Evolutionary conservation across 2,797 vertebrate species (phyloP).

Genomic region (Rhabdophis nuchalis): DNA sequence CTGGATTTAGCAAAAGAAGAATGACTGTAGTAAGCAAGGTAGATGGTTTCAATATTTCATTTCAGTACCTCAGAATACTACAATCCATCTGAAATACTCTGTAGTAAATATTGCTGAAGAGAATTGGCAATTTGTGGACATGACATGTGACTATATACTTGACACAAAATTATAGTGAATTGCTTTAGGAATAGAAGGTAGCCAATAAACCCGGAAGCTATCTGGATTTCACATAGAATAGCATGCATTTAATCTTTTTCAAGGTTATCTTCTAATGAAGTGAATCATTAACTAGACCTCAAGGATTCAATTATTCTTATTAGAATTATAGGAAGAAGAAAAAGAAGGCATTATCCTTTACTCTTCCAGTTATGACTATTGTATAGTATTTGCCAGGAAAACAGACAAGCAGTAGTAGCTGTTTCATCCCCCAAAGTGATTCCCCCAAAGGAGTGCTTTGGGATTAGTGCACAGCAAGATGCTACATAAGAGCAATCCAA

Average conservation of each 20-base stretch:
- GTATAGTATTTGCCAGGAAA: neutral
- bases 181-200: neutral
- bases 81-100: slow-evolving; percentile 21
- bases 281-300: slow-evolving; percentile 12
- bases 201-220: neutral
- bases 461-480: neutral
- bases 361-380: neutral
- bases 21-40: slow-evolving; percentile 20
- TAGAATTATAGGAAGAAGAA: neutral
- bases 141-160: neutral
- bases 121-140: neutral
- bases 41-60: slow-evolving; percentile 10
- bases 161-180: neutral
- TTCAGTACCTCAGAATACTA: slow-evolving; percentile 2
- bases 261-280: slow-evolving; percentile 7
- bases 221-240: neutral
- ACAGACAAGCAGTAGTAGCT: neutral
- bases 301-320: neutral
- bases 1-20: slow-evolving; percentile 32
- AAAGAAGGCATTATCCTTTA: rapidly evolving
- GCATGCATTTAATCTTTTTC: slow-evolving; percentile 15
- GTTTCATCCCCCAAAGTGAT: neutral
- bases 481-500: neutral
- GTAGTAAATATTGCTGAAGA: slow-evolving; percentile 13
- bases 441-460: neutral